These are phyloP conservation scores for Phalanger gymnotis DNA, from an alignment of 2,797 vertebrate species.

Conservation along the genomic window DNA sequence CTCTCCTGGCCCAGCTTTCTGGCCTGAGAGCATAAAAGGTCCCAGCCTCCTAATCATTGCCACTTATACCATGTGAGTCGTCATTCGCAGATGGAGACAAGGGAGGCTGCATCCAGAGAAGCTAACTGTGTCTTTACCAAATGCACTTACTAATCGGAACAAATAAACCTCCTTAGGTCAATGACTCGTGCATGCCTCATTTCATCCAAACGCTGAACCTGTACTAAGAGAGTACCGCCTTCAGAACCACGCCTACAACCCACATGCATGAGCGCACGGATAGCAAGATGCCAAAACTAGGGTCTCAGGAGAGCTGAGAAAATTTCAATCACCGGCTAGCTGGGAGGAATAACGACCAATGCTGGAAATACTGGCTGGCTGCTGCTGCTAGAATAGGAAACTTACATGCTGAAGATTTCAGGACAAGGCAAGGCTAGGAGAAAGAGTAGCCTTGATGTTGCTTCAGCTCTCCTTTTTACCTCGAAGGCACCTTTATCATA, in stretches of 20 bases:
- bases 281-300: not conserved
- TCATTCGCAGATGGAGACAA: not conserved
- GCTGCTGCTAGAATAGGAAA: not conserved
- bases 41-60: not conserved
- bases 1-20: not conserved
- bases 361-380: not conserved
- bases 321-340: not conserved
- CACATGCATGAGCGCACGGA: not conserved
- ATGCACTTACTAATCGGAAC: not conserved
- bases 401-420: not conserved
- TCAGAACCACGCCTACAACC: not conserved
- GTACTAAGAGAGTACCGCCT: not conserved
- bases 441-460: not conserved
- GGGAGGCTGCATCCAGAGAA: not conserved
- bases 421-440: not conserved
- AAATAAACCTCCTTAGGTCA: not conserved
- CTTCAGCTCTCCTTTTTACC: not conserved
- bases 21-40: not conserved
- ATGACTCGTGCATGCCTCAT: not conserved
- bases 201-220: not conserved
- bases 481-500: not conserved
- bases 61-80: not conserved
- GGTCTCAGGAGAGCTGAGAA: not conserved
- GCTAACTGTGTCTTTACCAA: not conserved
- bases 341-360: not conserved